Evolutionary conservation across 2,113 vertebrate species (phyloP), one percentile per base, ranked within the genome.

Genomic region (Centropus unirufus): DNA sequence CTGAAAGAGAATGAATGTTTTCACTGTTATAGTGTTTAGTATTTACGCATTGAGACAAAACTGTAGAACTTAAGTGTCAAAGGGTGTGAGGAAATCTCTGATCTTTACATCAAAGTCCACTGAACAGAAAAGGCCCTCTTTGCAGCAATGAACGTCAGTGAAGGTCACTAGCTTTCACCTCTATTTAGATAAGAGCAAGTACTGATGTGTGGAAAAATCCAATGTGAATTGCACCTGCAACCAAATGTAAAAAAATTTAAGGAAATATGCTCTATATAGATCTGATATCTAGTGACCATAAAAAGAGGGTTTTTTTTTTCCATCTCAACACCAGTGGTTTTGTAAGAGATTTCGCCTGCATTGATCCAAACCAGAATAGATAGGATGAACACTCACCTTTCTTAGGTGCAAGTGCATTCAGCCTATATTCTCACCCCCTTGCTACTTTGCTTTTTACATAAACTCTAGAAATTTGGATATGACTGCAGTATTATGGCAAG

Each of bases 41-140:
- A 40, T 87, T 92, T 88, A 75, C 36, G 46, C 81, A 87, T 18
- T 59, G 52, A 89, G 75, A 76, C 62, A 88, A 93, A 95, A 39
- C 34, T 44, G 39, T 27, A 75, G 51, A 42, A 66, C 30, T 80
- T 67, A 84, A 91, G 91, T 93, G 94, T 91, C 92, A 96, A 97
- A 92, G 79, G 74, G 83, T n/a, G 52, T 44, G 69, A 86, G n/a
- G 81, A 92, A 94, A 95, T 77, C 64, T 97, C 96, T 95, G 93
- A 97, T 96, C 89, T 96, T 93, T 59, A 87, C 89, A 93, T 95
- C 87, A 90, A 95, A 97, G 87, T 57, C 63, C 68, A 68, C 62
- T 63, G 67, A 93, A 92, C 16, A 91, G 92, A 92, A 95, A 75
- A 84, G 11, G 21, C 29, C n/a, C 9, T 68, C 23, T 96, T 83